Base-by-base conservation (phyloP, 2,113 vertebrate species). In the Sylvia atricapilla region DNA sequence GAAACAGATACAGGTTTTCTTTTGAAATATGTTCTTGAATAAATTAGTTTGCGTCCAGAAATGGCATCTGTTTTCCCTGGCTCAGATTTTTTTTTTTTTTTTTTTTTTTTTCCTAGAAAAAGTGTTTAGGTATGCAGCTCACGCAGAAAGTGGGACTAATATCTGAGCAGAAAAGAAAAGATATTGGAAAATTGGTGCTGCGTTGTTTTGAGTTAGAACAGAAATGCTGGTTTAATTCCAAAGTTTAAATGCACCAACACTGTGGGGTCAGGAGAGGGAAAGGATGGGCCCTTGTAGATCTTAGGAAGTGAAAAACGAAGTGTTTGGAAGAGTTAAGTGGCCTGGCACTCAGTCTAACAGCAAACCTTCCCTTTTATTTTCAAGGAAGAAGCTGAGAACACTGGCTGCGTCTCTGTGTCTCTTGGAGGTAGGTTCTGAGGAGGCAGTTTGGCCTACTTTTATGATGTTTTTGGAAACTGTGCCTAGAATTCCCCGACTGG, bases 1-100 rank as follows among this genome's bases (percentile, higher is more conserved):
- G 59, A 93, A 88, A 90, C 23, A 63, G 78, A 82, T 79, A 75
- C 89, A 70, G 81, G 52, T 67, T 89, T 87, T 93, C 62, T 81
- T 93, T 84, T 70, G 87, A 92, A 95, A 91, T 90, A 33, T 70
- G 63, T 41, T 92, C 62, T 52, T 85, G 94, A 94, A 94, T 96
- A 95, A 94, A 95, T 94, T 91, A 94, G 58, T 81, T 95, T 66
- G 50, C 50, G 49, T 97, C 74, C 94, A 96, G 95, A 95, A 96
- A 92, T 75, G 88, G 87, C 95, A 96, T 96, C 91, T 97, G 94
- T 85, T 96, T 95, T 84, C 74, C 78, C 95, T 95, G 95, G 95
- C 90, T 94, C 49, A 13, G 47, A 39, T 87, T 46, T 43, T 41
- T 41, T 41, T 43, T 37, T 37, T 9, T 41, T 43, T 37, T 37